A percentile compares a stretch with the other conserved stretches of the same genome.
phyloP scores from a whole-genome alignment of 1,140 invertebrate species.

The Drosophila hydei region DNA sequence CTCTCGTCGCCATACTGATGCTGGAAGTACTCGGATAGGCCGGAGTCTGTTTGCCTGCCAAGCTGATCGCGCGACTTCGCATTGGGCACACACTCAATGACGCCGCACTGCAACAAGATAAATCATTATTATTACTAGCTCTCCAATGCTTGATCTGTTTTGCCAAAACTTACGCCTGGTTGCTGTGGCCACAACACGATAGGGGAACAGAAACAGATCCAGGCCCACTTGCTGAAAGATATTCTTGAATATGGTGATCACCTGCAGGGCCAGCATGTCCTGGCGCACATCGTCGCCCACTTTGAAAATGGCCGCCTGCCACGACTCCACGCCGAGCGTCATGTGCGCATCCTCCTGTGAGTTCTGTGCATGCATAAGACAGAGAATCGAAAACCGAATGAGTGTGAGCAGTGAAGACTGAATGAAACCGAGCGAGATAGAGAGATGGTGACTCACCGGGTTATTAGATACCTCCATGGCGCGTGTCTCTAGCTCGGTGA shows the following conservation, averaged over 20 bases:
- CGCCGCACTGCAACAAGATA: conserved; percentile 92
- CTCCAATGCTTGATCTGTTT: background rate
- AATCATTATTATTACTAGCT: background rate
- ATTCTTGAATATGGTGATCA: conserved; percentile 98
- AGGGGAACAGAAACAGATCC: conserved; percentile 98
- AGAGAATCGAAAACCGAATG: background rate
- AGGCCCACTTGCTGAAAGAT: conserved; percentile 98
- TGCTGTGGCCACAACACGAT: conserved; percentile 99
- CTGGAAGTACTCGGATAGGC: conserved; percentile 98
- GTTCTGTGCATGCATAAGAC: conserved; percentile 47
- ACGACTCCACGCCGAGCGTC: conserved; percentile 88
- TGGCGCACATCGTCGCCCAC: conserved; percentile 98
- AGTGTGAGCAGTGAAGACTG: background rate
- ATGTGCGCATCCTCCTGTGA: conserved; percentile 81
- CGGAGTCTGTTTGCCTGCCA: conserved; percentile 98
- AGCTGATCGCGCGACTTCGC: conserved; percentile 99
- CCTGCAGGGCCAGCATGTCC: conserved; percentile 99
- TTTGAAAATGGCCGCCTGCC: conserved; percentile 99
- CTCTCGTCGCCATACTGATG: conserved; percentile 98
- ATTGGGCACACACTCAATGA: conserved; percentile 99
- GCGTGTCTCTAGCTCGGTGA: conserved; percentile 94
- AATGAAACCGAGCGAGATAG: background rate
- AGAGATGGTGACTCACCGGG: conserved; percentile 65
- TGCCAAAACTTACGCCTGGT: conserved; percentile 92
- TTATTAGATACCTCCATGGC: conserved; percentile 89